A percentile compares a stretch with the other conserved stretches of the same genome.
phyloP scores from a whole-genome alignment of 2,113 vertebrate genomes.

The Sinocyclocheilus rhinocerous region DNA sequence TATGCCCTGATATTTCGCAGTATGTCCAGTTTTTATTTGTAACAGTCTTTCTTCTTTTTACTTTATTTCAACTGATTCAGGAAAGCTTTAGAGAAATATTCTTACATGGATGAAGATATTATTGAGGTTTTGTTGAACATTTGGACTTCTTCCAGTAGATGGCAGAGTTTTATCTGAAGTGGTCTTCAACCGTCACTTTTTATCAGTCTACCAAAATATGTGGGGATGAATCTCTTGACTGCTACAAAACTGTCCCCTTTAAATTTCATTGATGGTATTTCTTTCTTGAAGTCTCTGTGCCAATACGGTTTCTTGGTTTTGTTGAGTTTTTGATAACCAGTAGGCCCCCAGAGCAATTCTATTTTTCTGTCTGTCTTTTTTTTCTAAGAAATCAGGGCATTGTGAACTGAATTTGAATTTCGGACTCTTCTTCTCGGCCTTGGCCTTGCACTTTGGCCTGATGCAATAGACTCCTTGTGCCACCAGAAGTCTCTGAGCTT shows the following conservation, averaged over 20 bases:
- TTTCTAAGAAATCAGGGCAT: slow-evolving; percentile 34
- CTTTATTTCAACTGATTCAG: not conserved
- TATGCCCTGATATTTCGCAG: slow-evolving; percentile 1
- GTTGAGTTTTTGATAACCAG: slow-evolving; percentile 50
- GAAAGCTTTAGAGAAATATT: not conserved
- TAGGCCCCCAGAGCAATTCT: slow-evolving; percentile 47
- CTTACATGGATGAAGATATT: not conserved
- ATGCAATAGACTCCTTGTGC: slow-evolving; percentile 48
- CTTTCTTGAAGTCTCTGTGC: slow-evolving; percentile 44
- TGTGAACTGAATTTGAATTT: slow-evolving; percentile 36
- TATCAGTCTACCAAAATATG: slow-evolving; percentile 52
- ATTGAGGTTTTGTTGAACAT: slow-evolving; percentile 11
- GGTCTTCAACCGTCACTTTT: slow-evolving; percentile 1
- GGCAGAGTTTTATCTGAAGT: slow-evolving; percentile 8
- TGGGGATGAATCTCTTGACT: slow-evolving; percentile 53
- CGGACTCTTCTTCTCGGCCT: slow-evolving; percentile 35
- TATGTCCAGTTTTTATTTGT: not conserved
- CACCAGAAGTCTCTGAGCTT: slow-evolving; percentile 50
- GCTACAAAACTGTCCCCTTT: slow-evolving; percentile 65
- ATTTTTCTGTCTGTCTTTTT: slow-evolving; percentile 47
- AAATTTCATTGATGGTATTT: slow-evolving; percentile 38
- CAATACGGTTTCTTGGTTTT: slow-evolving; percentile 38
- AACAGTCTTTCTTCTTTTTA: not conserved
- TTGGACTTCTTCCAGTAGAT: not conserved
- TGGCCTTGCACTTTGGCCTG: slow-evolving; percentile 40